Percentiles rank a stretch among this genome's conserved stretches.
These are phyloP conservation scores for Caenorhabditis inopinata DNA, from an alignment of 1,140 invertebrate species.

Conservation along the genomic window DNA sequence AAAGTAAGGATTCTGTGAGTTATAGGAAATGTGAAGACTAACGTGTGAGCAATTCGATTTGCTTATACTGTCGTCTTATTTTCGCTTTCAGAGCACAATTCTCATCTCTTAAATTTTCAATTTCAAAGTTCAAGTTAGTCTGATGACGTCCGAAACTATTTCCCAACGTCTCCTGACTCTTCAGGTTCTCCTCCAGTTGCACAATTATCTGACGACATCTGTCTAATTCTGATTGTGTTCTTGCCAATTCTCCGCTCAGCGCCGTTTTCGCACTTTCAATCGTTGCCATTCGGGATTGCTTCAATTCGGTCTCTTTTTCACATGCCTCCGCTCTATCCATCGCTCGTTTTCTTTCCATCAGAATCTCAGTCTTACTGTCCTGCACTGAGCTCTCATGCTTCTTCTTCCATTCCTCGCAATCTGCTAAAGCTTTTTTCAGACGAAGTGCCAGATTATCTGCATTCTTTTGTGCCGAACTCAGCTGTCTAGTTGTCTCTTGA, in stretches of 20 bases:
- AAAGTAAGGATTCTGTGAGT: neutral
- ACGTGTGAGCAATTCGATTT: conserved; percentile 61
- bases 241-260: conserved; percentile 3
- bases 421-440: conserved; percentile 38
- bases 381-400: conserved; percentile 37
- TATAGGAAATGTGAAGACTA: conserved; percentile 1
- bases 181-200: conserved; percentile 52
- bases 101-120: conserved; percentile 56
- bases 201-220: conserved; percentile 49
- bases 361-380: conserved; percentile 42
- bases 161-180: conserved; percentile 55
- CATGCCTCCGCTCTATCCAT: conserved; percentile 46
- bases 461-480: conserved; percentile 10
- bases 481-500: neutral
- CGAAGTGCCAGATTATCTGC: conserved; percentile 35
- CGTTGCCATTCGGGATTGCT: conserved; percentile 32
- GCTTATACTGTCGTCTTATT: conserved; percentile 57
- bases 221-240: conserved; percentile 50
- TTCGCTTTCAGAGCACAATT: conserved; percentile 58
- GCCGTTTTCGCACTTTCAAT: conserved; percentile 36
- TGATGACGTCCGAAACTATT: conserved; percentile 59
- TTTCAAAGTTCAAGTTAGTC: conserved; percentile 41
- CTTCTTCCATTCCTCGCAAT: conserved; percentile 36
- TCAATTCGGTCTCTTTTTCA: conserved; percentile 44
- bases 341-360: conserved; percentile 55